Conservation (phyloP, 2,797 vertebrate genomes). For the Leuciscus waleckii region DNA sequence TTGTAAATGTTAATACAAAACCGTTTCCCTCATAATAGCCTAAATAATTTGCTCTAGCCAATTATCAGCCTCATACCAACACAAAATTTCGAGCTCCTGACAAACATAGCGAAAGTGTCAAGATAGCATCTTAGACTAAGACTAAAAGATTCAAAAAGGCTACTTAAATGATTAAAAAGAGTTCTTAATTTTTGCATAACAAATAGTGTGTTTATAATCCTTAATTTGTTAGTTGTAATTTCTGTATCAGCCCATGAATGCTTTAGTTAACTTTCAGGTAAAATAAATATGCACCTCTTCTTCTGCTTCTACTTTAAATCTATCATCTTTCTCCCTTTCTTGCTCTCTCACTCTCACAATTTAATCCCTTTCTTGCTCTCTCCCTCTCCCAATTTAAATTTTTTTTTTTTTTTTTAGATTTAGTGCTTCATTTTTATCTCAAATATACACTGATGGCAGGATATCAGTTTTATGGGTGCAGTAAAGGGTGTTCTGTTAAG, state of each 20-base stretch:
- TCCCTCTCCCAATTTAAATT: not conserved
- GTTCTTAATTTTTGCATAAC: not conserved
- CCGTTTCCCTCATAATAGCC: not conserved
- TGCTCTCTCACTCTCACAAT: not conserved
- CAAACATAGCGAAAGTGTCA: slow-evolving; percentile 9
- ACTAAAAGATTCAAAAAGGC: not conserved
- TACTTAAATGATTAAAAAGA: not conserved
- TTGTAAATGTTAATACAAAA: not conserved
- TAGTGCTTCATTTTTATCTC: not conserved
- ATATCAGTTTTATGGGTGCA: not conserved
- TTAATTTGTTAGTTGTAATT: not conserved
- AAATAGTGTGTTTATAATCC: not conserved
- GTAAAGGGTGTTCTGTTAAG: slow-evolving; percentile 7
- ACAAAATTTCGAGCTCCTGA: not conserved
- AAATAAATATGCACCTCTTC: not conserved
- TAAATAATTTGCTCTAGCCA: slow-evolving; percentile 15
- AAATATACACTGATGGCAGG: slow-evolving; percentile 11
- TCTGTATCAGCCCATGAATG: not conserved
- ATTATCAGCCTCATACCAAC: slow-evolving; percentile 17
- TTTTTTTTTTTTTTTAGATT: too few species aligned
- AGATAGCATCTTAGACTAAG: not conserved
- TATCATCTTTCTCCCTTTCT: not conserved
- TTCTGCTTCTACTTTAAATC: not conserved
- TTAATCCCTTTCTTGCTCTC: not conserved
- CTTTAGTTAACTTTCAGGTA: not conserved